Base-by-base conservation (phyloP, 1,140 invertebrate species). In the Chironomus striatipennis region DNA sequence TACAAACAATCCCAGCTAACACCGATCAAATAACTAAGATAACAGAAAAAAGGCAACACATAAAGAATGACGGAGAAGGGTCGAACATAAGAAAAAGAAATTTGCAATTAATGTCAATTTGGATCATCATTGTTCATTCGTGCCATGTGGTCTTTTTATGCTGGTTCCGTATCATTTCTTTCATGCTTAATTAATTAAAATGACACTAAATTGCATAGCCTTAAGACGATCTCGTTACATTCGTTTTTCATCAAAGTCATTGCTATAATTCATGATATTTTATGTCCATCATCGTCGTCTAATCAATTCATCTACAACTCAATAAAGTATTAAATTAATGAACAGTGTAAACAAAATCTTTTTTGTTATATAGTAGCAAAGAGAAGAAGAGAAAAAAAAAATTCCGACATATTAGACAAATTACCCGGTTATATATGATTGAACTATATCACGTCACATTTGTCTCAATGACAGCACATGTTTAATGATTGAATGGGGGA, bases 71-170 rank as follows among this genome's bases (percentile, higher is more conserved):
- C 43, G 15, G 15, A 47, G 43, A 47, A 34, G 24, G 24, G 24
- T 34, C 24, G 24, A 15, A n/a, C 12, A 57, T 57, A 57, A 57
- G 47, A 57, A 34, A 34, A 34, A 57, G 47, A 57, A 34, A 57
- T 57, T 57, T 57, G 47, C 47, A 57, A 57, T 57, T 57, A 57
- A 57, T 57, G 47, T 57, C 47, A 57, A 57, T 57, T 57, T 57
- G 47, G 47, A 57, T 57, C 47, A 57, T 57, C 47, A 15, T 34
- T 34, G 24, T 34, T 34, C 24, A 34, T 34, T 57, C 47, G 47
- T 57, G 47, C 47, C 47, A 57, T 57, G 47, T 57, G 47, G 47
- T 57, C 47, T 57, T 57, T 57, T 57, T 57, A 57, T 57, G 47
- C 47, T 57, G 47, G 47, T 15, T n/a, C 12, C n/a, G 12, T n/a